phyloP scores from a whole-genome alignment of 2,113 vertebrate genomes.

The Phyllostomus discolor region DNA sequence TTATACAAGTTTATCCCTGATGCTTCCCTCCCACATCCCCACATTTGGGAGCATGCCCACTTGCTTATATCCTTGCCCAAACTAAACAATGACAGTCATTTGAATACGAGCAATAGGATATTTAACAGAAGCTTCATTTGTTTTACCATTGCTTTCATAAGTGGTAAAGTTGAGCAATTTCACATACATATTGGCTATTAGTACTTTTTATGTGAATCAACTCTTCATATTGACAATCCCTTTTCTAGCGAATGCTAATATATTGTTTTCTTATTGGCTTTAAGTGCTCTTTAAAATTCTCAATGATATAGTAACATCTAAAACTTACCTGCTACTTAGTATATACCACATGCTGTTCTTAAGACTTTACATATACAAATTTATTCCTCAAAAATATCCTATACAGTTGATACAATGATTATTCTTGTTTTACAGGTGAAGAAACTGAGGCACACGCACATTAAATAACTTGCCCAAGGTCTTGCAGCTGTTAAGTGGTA shows the following conservation, averaged over 20 bases:
- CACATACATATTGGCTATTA: neutral
- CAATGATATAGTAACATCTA: neutral
- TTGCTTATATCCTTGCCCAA: neutral
- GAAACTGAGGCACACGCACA: neutral
- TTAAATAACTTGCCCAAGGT: neutral
- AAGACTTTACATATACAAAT: neutral
- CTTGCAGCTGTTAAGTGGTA: neutral
- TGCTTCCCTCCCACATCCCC: neutral
- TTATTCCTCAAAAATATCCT: neutral
- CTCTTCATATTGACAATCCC: neutral
- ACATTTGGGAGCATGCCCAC: neutral
- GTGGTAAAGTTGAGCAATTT: neutral
- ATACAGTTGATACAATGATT: neutral
- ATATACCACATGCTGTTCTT: neutral
- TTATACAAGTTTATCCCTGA: neutral
- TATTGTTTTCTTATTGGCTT: neutral
- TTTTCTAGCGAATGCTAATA: neutral
- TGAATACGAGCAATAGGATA: neutral
- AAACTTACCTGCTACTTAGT: neutral
- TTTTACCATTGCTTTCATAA: neutral
- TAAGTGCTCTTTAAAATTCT: neutral
- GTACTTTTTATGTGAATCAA: neutral
- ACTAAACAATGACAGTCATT: neutral
- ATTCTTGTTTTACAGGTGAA: neutral
- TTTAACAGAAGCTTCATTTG: neutral